These are phyloP conservation scores for Amiota mariae DNA, from an alignment of 2,888 invertebrate genomes.

Conservation along the genomic window DNA sequence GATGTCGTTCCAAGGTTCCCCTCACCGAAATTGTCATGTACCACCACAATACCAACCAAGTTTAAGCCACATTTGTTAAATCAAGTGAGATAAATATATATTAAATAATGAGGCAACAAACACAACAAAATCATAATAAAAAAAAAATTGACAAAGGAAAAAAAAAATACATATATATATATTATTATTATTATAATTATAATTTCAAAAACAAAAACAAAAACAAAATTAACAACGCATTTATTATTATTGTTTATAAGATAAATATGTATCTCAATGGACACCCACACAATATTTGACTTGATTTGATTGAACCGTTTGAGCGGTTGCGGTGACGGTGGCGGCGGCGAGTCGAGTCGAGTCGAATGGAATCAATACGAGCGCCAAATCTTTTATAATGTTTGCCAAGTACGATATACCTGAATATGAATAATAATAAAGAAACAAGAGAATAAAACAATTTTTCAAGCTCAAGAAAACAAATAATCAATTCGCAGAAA, in stretches of 20 bases:
- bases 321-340: too few relatives aligned
- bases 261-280: not conserved
- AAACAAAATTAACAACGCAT: slow-evolving; percentile 7
- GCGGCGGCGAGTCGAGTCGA: not conserved
- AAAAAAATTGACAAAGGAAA: not conserved
- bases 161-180: too few relatives aligned
- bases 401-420: too few relatives aligned
- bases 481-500: too few relatives aligned
- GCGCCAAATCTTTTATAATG: too few relatives aligned
- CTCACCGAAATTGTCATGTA: too few relatives aligned
- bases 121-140: not conserved
- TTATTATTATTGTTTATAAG: not conserved
- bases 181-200: too few relatives aligned
- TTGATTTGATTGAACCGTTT: not conserved
- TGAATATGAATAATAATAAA: too few relatives aligned
- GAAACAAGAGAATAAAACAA: too few relatives aligned
- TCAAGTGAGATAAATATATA: not conserved
- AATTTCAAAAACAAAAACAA: not conserved
- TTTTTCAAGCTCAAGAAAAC: too few relatives aligned
- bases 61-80: not conserved
- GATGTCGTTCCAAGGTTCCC: too few relatives aligned
- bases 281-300: not conserved
- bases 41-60: not conserved
- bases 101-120: not conserved
- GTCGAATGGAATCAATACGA: too few relatives aligned